Percentiles rank a stretch among this genome's conserved stretches.
phyloP scores from a whole-genome alignment of 1,140 invertebrate species.

The Drosophila ironensis region DNA sequence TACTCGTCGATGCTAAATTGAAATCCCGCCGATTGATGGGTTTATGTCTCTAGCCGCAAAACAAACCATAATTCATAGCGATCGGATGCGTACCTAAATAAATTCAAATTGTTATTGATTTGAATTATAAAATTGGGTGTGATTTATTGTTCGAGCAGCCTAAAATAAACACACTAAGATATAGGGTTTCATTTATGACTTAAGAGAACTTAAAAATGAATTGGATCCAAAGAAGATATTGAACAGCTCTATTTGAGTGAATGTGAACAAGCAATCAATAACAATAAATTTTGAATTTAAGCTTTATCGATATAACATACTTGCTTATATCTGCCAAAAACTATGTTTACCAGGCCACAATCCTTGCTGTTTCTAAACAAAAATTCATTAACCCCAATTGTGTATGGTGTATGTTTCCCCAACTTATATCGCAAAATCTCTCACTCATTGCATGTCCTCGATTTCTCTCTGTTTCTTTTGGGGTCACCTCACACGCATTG shows the following conservation, averaged over 20 bases:
- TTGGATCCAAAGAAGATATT: not conserved
- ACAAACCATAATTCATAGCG: constrained; percentile 61
- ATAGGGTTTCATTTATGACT: not conserved
- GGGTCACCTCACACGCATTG: constrained; percentile 73
- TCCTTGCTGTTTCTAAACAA: not conserved
- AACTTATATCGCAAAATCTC: constrained; percentile 12
- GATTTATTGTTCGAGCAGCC: constrained; percentile 22
- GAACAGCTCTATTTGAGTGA: too few relatives aligned
- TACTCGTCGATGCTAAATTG: constrained; percentile 12
- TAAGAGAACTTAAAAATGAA: not conserved
- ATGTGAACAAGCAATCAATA: too few relatives aligned
- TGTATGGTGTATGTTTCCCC: constrained; percentile 3
- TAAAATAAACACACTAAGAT: constrained; percentile 13
- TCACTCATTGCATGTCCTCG: constrained; percentile 70
- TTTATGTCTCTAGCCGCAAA: constrained; percentile 59
- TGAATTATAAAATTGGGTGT: constrained; percentile 37
- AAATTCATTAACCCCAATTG: not conserved
- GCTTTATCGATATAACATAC: too few relatives aligned
- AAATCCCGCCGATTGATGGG: constrained; percentile 49
- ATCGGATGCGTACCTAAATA: constrained; percentile 24
- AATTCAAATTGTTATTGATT: constrained; percentile 48
- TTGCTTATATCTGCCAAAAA: too few relatives aligned
- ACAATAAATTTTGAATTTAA: too few relatives aligned
- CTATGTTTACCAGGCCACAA: not conserved
- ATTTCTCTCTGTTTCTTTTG: constrained; percentile 53